These are phyloP conservation scores for Strix uralensis DNA, from an alignment of 2,113 vertebrate species.

Conservation along the genomic window DNA sequence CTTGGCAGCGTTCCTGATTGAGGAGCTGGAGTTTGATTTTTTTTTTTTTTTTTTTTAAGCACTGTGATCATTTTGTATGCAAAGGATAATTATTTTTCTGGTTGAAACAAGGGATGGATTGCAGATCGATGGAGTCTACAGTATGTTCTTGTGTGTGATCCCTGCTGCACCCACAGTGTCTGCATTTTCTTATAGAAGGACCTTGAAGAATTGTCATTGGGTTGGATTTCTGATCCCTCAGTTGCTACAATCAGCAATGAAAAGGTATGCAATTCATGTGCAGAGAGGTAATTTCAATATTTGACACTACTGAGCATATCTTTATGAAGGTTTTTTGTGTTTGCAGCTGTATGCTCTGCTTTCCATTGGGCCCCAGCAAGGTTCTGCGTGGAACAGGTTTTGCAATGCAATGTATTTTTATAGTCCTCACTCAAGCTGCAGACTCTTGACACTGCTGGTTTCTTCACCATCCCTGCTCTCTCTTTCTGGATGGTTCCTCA, in stretches of 20 bases:
- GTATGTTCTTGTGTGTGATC: neutral
- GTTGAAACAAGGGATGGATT: neutral
- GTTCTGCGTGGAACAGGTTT: neutral
- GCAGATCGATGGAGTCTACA: neutral
- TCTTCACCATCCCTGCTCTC: neutral
- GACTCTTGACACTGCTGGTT: neutral
- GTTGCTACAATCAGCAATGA: neutral
- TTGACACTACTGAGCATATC: neutral
- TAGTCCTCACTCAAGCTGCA: neutral
- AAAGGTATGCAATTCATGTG: neutral
- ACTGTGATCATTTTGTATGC: neutral
- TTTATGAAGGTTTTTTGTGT: neutral
- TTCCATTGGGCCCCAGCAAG: neutral
- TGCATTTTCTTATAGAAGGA: neutral
- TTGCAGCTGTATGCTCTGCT: neutral
- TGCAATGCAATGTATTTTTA: neutral
- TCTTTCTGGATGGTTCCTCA: neutral
- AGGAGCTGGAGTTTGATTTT: neutral
- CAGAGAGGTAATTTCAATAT: neutral
- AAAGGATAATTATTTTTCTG: slow-evolving; percentile 14
- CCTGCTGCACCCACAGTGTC: neutral
- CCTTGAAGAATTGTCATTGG: neutral
- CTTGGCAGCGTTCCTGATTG: slow-evolving; percentile 23
- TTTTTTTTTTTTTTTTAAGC: neutral
- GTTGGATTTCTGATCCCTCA: neutral